Base-by-base conservation (phyloP, 1,140 invertebrate species). In the Holotrichia oblita region DNA sequence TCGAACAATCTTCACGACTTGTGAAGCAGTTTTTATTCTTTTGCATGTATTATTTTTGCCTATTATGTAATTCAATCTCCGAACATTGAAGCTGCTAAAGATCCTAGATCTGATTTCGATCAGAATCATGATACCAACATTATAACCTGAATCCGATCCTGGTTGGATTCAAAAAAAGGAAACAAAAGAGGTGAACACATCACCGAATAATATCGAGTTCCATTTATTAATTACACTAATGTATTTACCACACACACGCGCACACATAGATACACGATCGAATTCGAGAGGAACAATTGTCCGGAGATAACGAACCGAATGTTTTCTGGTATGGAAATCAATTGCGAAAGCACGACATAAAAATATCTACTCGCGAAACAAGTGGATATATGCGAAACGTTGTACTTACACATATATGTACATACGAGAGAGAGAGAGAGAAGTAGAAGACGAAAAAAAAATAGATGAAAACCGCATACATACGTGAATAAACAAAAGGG, bases 401-500 rank as follows among this genome's bases (percentile, higher is more conserved):
- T 34, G 27, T 34, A 34, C 27, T 2, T 34, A 34, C 27, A 34
- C 27, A 34, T 55, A 55, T 14, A n/a, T n/a, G n/a, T n/a, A n/a
- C n/a, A n/a, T n/a, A n/a, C n/a, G n/a, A n/a, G n/a, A n/a, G n/a
- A n/a, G n/a, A n/a, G n/a, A n/a, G n/a, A n/a, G n/a, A n/a, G n/a
- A n/a, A n/a, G n/a, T n/a, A n/a, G n/a, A n/a, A n/a, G n/a, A n/a
- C n/a, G n/a, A n/a, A 14, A 22, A 27, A 69, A 69, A 69, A 69
- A 34, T 69, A 69, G 22, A 69, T 69, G 61, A 69, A 69, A 69
- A 27, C 17, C 2, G 22, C 61, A 69, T 69, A 69, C 27, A 69
- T 69, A 69, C 61, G 22, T 69, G 22, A 69, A 69, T 69, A 69
- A 69, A 69, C 61, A 69, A 69, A 69, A 17, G 61, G 17, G 27